Percentiles rank a stretch among this genome's conserved stretches.
phyloP scores from a whole-genome alignment of 2,113 vertebrate genomes.

The Phoxinus phoxinus region DNA sequence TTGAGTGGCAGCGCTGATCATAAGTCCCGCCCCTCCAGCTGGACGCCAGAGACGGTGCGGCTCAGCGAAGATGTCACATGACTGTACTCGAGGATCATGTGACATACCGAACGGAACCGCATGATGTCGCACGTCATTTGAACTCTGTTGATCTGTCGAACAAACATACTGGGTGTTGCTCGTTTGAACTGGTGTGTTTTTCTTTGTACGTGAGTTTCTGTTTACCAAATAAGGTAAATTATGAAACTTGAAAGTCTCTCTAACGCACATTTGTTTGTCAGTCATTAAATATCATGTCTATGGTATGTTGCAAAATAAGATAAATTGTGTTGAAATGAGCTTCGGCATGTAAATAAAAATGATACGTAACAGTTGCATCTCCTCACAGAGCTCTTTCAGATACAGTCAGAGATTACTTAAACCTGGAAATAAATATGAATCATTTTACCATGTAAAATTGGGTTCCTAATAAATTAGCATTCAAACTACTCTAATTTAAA shows the following conservation, averaged over 20 bases:
- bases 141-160: neutral
- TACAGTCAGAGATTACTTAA: neutral
- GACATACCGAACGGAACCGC: neutral
- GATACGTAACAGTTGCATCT: neutral
- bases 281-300: neutral
- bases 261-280: neutral
- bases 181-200: neutral
- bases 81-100: neutral
- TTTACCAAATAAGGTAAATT: neutral
- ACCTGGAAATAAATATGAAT: too few species aligned
- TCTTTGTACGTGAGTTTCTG: neutral
- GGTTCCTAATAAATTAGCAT: too few species aligned
- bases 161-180: neutral
- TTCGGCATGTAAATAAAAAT: neutral
- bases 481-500: too few species aligned
- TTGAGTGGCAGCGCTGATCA: neutral
- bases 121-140: neutral
- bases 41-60: neutral
- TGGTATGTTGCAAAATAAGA: neutral
- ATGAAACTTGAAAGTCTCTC: neutral
- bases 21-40: slow-evolving; percentile 16
- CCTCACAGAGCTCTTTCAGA: neutral
- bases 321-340: neutral
- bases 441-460: too few species aligned
- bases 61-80: slow-evolving; percentile 43